Evolutionary conservation across 2,888 invertebrate genomes (phyloP).

Genomic region (Pollenia labialis): DNA sequence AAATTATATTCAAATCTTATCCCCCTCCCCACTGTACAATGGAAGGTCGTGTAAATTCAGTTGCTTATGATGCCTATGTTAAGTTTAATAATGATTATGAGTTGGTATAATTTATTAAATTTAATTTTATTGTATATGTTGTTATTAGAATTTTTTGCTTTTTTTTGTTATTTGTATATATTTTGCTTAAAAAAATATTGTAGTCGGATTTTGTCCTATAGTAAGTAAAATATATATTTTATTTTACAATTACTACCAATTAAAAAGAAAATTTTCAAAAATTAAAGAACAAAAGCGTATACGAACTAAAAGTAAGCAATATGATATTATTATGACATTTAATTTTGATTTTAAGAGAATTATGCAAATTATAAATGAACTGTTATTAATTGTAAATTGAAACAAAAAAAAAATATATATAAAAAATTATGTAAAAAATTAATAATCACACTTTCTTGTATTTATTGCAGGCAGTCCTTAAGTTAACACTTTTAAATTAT

Average conservation of each 20-base stretch:
- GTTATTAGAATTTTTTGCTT: slow-evolving; percentile 15
- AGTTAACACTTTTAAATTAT: slow-evolving; percentile 46
- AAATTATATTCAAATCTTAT: too few species aligned
- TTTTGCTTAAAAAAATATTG: slow-evolving; percentile 57
- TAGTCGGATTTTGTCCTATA: slow-evolving; percentile 47
- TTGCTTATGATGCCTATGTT: neutral
- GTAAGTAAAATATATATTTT: slow-evolving; percentile 36
- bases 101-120: slow-evolving; percentile 25
- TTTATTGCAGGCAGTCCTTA: slow-evolving; percentile 73
- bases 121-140: slow-evolving; percentile 27
- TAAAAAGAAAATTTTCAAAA: slow-evolving; percentile 24
- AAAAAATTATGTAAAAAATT: slow-evolving; percentile 48
- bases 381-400: slow-evolving; percentile 31
- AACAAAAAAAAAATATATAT: slow-evolving; percentile 27
- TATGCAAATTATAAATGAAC: slow-evolving; percentile 39
- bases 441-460: slow-evolving; percentile 64
- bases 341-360: slow-evolving; percentile 57
- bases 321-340: slow-evolving; percentile 21
- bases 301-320: slow-evolving; percentile 27
- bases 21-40: too few species aligned
- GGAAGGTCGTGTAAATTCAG: neutral
- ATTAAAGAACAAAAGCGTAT: neutral
- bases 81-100: slow-evolving; percentile 27
- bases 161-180: slow-evolving; percentile 35
- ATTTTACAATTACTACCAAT: slow-evolving; percentile 62